Evolutionary conservation across 2,797 vertebrate species (phyloP).

Genomic region (Varecia variegata): DNA sequence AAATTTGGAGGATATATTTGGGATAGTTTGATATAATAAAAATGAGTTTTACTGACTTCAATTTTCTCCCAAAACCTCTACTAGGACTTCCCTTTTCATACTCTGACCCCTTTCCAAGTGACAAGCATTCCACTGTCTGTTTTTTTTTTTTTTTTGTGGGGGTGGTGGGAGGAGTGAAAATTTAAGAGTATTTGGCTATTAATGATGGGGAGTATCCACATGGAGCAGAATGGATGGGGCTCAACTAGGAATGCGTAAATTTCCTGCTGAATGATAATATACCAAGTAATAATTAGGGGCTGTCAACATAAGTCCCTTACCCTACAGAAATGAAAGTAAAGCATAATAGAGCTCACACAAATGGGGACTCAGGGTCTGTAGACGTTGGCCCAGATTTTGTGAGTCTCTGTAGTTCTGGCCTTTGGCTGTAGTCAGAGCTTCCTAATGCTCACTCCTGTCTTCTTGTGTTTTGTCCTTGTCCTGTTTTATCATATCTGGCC

Average conservation of each 20-base stretch:
- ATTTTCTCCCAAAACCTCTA: background rate
- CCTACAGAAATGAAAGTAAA: background rate
- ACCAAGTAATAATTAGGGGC: background rate
- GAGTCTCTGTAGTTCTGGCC: background rate
- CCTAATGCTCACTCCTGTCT: background rate
- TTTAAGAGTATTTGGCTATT: background rate
- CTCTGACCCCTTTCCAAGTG: background rate
- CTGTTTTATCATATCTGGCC: background rate
- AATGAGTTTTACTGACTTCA: background rate
- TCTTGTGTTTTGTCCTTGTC: background rate
- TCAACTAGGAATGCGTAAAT: background rate
- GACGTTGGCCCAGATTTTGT: background rate
- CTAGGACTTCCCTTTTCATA: background rate
- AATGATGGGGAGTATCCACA: background rate
- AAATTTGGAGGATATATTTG: background rate
- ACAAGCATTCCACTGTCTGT: background rate
- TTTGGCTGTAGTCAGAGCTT: background rate
- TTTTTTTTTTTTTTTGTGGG: background rate
- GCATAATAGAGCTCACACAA: background rate
- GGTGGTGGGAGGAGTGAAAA: background rate
- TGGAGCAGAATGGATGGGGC: background rate
- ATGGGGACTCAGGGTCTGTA: background rate
- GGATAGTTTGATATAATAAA: background rate
- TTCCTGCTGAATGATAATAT: background rate
- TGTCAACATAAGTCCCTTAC: background rate